Evolutionary conservation across 2,797 vertebrate genomes (phyloP).

Genomic region (Falco concolor): DNA sequence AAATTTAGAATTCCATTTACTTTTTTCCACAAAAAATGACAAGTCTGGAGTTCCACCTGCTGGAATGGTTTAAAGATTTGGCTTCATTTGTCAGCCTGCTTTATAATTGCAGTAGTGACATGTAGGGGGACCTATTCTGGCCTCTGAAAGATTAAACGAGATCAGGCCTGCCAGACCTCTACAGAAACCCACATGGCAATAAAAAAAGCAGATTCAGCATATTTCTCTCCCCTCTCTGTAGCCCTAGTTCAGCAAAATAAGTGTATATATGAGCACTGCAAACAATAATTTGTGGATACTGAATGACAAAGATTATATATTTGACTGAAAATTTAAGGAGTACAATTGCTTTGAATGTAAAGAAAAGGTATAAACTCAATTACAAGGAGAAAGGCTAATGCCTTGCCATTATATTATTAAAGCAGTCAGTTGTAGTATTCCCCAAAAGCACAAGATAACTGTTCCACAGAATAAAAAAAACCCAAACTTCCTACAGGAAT

Average conservation of each 20-base stretch:
- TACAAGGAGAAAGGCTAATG: neutral
- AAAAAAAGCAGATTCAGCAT: neutral
- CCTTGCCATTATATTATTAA: neutral
- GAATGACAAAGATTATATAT: neutral
- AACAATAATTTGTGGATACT: neutral
- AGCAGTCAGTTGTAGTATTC: neutral
- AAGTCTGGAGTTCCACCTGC: neutral
- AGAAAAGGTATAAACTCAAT: neutral
- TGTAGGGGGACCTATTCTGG: neutral
- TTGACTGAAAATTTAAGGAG: neutral
- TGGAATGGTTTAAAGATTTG: neutral
- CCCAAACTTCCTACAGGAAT: neutral
- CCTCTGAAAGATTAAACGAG: neutral
- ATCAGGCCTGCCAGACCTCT: neutral
- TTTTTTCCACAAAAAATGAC: neutral
- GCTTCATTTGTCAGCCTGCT: neutral
- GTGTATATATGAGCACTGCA: neutral
- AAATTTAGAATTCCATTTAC: neutral
- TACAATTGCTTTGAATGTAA: neutral
- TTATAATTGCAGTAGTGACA: neutral
- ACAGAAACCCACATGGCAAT: neutral
- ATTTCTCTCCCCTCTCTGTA: neutral
- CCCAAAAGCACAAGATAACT: neutral
- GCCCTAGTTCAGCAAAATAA: neutral
- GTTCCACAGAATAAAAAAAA: neutral